These are phyloP conservation scores for Drosophila trichaetosa DNA, from an alignment of 2,888 invertebrate species.

Conservation along the genomic window DNA sequence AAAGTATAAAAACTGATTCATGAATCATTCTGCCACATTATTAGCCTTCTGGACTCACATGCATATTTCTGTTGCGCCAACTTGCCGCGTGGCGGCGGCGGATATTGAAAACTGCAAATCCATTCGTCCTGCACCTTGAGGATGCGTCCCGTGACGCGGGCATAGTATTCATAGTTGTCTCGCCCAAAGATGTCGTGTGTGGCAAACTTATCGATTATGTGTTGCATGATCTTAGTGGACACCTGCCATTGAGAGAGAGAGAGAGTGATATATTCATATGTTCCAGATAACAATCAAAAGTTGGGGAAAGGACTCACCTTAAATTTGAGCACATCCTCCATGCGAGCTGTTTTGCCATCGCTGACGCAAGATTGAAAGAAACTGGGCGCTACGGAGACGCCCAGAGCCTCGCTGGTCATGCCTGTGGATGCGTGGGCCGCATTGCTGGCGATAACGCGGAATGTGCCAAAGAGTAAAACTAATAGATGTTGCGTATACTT, in stretches of 20 bases:
- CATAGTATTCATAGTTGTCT: conserved; percentile 97
- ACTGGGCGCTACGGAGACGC: conserved; percentile 97
- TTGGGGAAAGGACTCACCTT: conserved; percentile 88
- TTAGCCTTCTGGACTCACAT: conserved; percentile 85
- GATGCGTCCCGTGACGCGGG: conserved; percentile 96
- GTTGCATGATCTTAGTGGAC: conserved; percentile 97
- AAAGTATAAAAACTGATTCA: not conserved
- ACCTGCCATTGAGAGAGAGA: conserved; percentile 86
- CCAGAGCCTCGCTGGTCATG: conserved; percentile 97
- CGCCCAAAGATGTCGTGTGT: conserved; percentile 97
- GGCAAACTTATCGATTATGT: conserved; percentile 98
- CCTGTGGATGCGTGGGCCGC: conserved; percentile 95
- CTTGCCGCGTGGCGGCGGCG: conserved; percentile 89
- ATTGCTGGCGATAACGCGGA: conserved; percentile 96
- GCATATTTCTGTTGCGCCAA: conserved; percentile 89
- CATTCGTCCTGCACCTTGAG: conserved; percentile 97
- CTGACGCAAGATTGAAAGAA: conserved; percentile 98
- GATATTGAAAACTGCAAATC: conserved; percentile 97
- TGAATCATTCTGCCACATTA: not conserved
- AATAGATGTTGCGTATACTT: conserved; percentile 96
- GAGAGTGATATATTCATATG: not conserved
- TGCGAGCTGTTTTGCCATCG: conserved; percentile 96
- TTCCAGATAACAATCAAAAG: accelerated
- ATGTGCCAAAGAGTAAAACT: conserved; percentile 98
- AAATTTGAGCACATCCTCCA: conserved; percentile 97